These are phyloP conservation scores for Drosophila pseudoobscura DNA, from an alignment of 1,140 invertebrate species.

Conservation along the genomic window DNA sequence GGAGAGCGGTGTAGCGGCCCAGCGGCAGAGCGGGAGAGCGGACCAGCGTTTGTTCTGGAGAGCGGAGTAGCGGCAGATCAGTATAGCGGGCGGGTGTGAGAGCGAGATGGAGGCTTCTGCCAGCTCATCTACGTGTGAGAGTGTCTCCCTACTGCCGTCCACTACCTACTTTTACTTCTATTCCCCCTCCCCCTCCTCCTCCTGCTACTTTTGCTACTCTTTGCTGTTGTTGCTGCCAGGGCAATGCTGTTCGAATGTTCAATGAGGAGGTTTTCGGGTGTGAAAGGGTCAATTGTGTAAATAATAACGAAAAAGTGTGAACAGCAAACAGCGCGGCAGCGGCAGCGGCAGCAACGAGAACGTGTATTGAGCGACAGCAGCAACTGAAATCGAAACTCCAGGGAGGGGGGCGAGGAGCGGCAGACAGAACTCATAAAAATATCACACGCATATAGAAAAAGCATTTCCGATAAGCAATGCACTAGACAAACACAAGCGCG, in stretches of 20 bases:
- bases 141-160: too few relatives aligned
- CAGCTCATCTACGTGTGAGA: too few relatives aligned
- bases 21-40: too few relatives aligned
- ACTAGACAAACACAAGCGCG: slow-evolving; percentile 65
- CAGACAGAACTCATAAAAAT: slow-evolving; percentile 66
- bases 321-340: slow-evolving; percentile 62
- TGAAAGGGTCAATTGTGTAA: slow-evolving; percentile 81
- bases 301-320: slow-evolving; percentile 79
- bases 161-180: too few relatives aligned
- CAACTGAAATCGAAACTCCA: slow-evolving; percentile 60
- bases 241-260: slow-evolving; percentile 40
- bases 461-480: slow-evolving; percentile 73
- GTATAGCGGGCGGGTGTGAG: too few relatives aligned
- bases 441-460: slow-evolving; percentile 73
- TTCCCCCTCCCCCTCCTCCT: slow-evolving; percentile 3
- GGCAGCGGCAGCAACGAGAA: slow-evolving; percentile 27
- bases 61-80: too few relatives aligned
- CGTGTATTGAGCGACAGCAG: slow-evolving; percentile 4
- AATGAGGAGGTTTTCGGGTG: slow-evolving; percentile 68
- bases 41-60: too few relatives aligned
- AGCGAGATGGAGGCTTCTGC: too few relatives aligned
- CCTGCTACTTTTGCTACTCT: slow-evolving; percentile 17
- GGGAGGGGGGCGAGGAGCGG: slow-evolving; percentile 3
- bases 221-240: slow-evolving; percentile 44
- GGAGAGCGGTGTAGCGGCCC: too few relatives aligned